These are phyloP conservation scores for Ranitomeya imitator DNA, from an alignment of 2,113 vertebrate species.

Conservation along the genomic window DNA sequence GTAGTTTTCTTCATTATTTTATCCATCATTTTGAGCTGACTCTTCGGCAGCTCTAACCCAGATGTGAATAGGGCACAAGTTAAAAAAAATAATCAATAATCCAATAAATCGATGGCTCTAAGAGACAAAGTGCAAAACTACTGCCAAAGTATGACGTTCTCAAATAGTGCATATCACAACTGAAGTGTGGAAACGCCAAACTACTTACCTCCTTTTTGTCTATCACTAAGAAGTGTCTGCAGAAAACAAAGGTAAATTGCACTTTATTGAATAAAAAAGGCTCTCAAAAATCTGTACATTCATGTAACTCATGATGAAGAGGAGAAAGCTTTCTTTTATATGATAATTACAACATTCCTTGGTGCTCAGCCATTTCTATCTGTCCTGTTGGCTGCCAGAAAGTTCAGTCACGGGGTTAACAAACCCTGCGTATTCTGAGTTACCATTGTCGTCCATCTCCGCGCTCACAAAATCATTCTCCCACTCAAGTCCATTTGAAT, in stretches of 20 bases:
- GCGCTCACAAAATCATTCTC: slow-evolving; percentile 95
- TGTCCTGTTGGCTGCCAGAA: slow-evolving; percentile 77
- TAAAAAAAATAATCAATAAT: neutral
- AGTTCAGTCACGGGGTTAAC: slow-evolving; percentile 89
- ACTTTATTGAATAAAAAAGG: slow-evolving; percentile 69
- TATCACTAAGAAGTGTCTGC: slow-evolving; percentile 60
- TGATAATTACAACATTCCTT: slow-evolving; percentile 53
- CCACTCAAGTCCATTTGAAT: slow-evolving; percentile 93
- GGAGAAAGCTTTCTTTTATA: slow-evolving; percentile 54
- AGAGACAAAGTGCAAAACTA: slow-evolving; percentile 55
- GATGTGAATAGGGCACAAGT: too few relatives aligned
- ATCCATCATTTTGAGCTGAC: too few relatives aligned
- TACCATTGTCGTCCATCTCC: slow-evolving; percentile 82
- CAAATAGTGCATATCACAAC: slow-evolving; percentile 64
- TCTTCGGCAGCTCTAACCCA: too few relatives aligned
- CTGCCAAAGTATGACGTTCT: slow-evolving; percentile 60
- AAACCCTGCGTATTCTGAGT: slow-evolving; percentile 88
- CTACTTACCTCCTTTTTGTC: slow-evolving; percentile 57
- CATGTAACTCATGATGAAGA: slow-evolving; percentile 20
- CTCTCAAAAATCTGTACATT: slow-evolving; percentile 56
- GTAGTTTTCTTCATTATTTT: too few relatives aligned
- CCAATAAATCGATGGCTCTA: neutral
- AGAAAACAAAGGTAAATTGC: slow-evolving; percentile 75
- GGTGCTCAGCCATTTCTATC: slow-evolving; percentile 67
- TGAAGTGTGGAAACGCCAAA: slow-evolving; percentile 64